A percentile compares a stretch with the other conserved stretches of the same genome.
Conservation (phyloP, 2,888 invertebrate species). For the Diarsia dahlii region DNA sequence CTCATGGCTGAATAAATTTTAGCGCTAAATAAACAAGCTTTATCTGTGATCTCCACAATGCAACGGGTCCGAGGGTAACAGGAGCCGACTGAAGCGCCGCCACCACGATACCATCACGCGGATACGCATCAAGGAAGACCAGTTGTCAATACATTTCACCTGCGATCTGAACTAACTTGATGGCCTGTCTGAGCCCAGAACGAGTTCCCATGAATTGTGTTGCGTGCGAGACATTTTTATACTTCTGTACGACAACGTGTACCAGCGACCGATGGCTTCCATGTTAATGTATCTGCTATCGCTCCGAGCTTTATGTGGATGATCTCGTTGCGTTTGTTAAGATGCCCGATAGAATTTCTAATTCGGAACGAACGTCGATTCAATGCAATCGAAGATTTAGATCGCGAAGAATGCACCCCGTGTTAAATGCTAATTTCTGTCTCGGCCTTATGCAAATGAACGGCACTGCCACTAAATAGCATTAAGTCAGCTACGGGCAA, state of each 20-base stretch:
- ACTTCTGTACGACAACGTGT: slow-evolving; percentile 83
- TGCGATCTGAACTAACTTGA: slow-evolving; percentile 84
- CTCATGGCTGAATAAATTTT: slow-evolving; percentile 87
- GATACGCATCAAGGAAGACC: slow-evolving; percentile 91
- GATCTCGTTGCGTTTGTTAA: slow-evolving; percentile 67
- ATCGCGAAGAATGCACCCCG: slow-evolving; percentile 73
- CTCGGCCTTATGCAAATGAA: slow-evolving; percentile 85
- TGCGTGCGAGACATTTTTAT: slow-evolving; percentile 87
- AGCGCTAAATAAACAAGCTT: slow-evolving; percentile 89
- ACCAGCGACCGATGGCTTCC: slow-evolving; percentile 75
- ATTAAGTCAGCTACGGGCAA: slow-evolving; percentile 82
- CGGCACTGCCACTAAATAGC: slow-evolving; percentile 85
- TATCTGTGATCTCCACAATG: slow-evolving; percentile 88
- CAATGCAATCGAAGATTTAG: slow-evolving; percentile 75
- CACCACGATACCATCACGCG: slow-evolving; percentile 88
- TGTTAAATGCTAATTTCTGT: slow-evolving; percentile 87
- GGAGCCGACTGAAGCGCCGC: slow-evolving; percentile 89
- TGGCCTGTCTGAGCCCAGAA: slow-evolving; percentile 83
- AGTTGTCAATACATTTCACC: slow-evolving; percentile 90
- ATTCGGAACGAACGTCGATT: slow-evolving; percentile 74
- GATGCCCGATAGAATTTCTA: slow-evolving; percentile 77
- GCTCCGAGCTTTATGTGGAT: slow-evolving; percentile 72
- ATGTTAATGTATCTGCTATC: slow-evolving; percentile 82
- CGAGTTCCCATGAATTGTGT: slow-evolving; percentile 88
- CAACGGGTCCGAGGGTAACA: slow-evolving; percentile 84